A percentile compares a stretch with the other conserved stretches of the same genome.
Conservation (phyloP, 2,797 vertebrate species). For the Tragopan temminckii region DNA sequence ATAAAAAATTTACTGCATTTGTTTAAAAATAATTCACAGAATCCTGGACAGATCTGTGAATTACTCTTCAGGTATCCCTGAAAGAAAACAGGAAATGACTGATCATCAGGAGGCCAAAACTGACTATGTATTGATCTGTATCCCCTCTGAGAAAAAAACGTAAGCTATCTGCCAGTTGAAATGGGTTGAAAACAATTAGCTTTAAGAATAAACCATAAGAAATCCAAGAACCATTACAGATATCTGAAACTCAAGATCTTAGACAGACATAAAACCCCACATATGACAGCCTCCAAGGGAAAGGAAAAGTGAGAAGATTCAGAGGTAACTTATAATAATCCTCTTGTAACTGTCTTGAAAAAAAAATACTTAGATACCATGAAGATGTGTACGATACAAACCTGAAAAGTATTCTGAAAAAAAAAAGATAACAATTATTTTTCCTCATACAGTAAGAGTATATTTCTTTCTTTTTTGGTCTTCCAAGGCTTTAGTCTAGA, state of each 20-base stretch:
- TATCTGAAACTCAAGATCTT: neutral
- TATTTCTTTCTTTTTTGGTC: neutral
- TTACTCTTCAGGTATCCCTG: neutral
- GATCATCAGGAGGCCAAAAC: neutral
- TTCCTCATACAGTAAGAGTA: neutral
- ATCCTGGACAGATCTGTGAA: neutral
- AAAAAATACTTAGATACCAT: neutral
- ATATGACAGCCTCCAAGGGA: neutral
- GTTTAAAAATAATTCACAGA: neutral
- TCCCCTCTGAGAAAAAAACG: neutral
- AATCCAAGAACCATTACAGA: neutral
- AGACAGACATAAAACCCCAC: neutral
- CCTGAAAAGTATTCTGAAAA: neutral
- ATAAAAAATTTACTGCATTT: neutral
- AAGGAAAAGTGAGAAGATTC: neutral
- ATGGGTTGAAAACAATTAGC: neutral
- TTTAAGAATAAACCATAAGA: neutral
- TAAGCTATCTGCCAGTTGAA: neutral
- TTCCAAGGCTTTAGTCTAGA: neutral
- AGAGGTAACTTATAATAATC: neutral
- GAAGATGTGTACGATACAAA: neutral
- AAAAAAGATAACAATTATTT: neutral
- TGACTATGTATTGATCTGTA: neutral
- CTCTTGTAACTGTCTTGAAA: neutral
- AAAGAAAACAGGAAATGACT: neutral